Percentiles rank a stretch among this genome's conserved stretches.
Conservation (phyloP, 2,888 invertebrate genomes). For the Melanargia galathea region DNA sequence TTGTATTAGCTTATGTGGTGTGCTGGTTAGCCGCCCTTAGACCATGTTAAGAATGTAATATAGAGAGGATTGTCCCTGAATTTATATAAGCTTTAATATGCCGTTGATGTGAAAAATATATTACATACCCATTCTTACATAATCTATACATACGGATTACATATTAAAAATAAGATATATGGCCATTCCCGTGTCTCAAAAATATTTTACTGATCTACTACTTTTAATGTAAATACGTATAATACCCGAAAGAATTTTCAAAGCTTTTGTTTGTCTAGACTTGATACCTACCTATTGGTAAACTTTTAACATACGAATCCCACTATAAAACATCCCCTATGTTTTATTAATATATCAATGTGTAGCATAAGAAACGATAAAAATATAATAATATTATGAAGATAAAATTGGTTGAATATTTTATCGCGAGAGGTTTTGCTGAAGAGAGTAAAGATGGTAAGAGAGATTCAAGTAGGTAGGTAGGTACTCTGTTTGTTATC, state of each 20-base stretch:
- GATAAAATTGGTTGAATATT: background rate
- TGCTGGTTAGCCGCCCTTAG: slow-evolving; percentile 4
- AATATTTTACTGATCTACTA: no score
- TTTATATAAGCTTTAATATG: background rate
- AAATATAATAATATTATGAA: background rate
- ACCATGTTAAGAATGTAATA: slow-evolving; percentile 18
- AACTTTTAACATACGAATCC: no score
- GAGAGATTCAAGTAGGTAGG: background rate
- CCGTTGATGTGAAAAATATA: background rate
- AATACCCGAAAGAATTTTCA: no score
- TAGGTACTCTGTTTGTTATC: background rate
- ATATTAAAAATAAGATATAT: background rate
- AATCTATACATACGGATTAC: no score
- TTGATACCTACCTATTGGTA: no score
- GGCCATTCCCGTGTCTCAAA: no score
- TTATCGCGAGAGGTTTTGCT: background rate
- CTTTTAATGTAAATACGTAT: no score
- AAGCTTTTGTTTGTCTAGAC: no score
- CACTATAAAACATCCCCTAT: no score
- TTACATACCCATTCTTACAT: background rate
- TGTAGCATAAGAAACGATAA: background rate
- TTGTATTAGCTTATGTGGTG: background rate
- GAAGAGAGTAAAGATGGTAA: background rate
- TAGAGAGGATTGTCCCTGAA: slow-evolving; percentile 6
- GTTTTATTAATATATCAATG: background rate